phyloP scores from a whole-genome alignment of 2,888 invertebrate genomes.

The Dione vanillae region DNA sequence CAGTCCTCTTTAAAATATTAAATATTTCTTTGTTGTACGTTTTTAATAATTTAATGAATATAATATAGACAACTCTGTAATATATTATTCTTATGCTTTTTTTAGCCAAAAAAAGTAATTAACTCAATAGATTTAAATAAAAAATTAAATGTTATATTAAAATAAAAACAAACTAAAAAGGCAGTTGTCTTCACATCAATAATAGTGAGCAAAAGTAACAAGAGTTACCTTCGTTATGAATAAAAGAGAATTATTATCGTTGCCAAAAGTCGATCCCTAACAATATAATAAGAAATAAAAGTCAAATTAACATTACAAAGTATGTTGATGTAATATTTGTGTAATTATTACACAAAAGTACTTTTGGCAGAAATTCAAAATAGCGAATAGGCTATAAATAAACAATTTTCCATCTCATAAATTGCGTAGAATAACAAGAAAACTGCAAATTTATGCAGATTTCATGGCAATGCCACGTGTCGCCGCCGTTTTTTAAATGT shows the following conservation, averaged over 20 bases:
- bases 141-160: no score
- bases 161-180: no score
- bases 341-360: slow-evolving; percentile 30
- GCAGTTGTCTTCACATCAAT: no score
- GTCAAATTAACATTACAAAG: background rate
- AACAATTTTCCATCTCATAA: slow-evolving; percentile 75
- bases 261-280: background rate
- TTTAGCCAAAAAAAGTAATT: background rate
- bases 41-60: background rate
- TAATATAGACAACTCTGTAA: no score
- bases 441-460: slow-evolving; percentile 81
- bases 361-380: slow-evolving; percentile 42
- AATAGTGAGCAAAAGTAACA: no score
- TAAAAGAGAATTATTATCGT: background rate
- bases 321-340: background rate
- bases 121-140: background rate
- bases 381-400: slow-evolving; percentile 64
- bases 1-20: background rate
- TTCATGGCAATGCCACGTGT: slow-evolving; percentile 65
- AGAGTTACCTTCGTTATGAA: no score
- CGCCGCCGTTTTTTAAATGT: slow-evolving; percentile 20
- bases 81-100: background rate
- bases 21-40: background rate
- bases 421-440: slow-evolving; percentile 72
- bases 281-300: background rate